Evolutionary conservation across 37 sponge, comb jelly and placozoan genomes (phyloP).

Genomic region (Sycon ciliatum): DNA sequence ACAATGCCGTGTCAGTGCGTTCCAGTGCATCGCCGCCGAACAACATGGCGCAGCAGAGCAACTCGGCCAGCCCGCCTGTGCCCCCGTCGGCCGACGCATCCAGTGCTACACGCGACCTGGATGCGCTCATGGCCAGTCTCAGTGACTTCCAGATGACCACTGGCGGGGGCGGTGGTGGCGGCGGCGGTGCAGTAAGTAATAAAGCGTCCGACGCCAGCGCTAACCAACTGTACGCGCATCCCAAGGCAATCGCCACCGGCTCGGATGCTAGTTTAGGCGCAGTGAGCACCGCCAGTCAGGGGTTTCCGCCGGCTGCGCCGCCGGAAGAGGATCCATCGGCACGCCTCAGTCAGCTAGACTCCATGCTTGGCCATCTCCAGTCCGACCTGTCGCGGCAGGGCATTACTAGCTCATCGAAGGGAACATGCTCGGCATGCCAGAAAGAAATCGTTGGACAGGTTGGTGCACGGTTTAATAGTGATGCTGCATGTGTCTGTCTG

Average conservation of each 20-base stretch:
- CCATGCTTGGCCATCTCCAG: slow-evolving; percentile 66
- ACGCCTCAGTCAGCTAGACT: slow-evolving; percentile 49
- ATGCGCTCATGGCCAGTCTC: slow-evolving; percentile 77
- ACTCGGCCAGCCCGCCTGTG: neutral
- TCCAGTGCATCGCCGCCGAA: too few species aligned
- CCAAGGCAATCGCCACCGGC: too few species aligned
- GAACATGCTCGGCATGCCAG: slow-evolving; percentile 82
- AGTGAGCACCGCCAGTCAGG: too few species aligned
- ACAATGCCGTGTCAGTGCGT: too few species aligned
- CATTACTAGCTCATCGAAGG: slow-evolving; percentile 62
- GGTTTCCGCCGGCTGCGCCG: neutral
- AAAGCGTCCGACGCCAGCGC: too few species aligned
- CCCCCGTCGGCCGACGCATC: slow-evolving; percentile 22
- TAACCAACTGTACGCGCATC: too few species aligned
- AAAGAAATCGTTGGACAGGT: slow-evolving; percentile 71
- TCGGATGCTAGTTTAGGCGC: too few species aligned
- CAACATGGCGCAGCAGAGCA: neutral
- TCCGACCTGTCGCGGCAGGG: slow-evolving; percentile 45
- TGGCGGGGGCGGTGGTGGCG: neutral
- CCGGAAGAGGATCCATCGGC: slow-evolving; percentile 10
- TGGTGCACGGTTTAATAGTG: too few species aligned
- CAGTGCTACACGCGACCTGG: slow-evolving; percentile 79
- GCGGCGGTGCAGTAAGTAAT: neutral
- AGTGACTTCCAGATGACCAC: slow-evolving; percentile 55
- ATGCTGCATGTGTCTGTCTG: too few species aligned